These are phyloP conservation scores for Stenodema calcarata DNA, from an alignment of 2,888 invertebrate species.

Conservation along the genomic window DNA sequence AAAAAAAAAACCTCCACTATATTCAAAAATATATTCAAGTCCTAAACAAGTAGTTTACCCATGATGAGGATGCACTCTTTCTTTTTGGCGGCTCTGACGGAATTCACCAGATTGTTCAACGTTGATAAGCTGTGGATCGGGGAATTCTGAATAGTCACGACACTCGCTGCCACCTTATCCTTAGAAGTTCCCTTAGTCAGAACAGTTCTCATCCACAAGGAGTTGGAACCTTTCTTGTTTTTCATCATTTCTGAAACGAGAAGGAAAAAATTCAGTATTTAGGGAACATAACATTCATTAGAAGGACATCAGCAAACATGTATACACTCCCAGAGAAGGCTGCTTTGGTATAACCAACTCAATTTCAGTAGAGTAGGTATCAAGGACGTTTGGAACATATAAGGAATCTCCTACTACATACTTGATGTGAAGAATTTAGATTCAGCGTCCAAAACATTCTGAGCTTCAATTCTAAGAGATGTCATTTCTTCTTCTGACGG, in stretches of 20 bases:
- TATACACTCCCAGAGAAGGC: too few relatives aligned
- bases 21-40: neutral
- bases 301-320: too few relatives aligned
- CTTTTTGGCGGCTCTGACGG: slow-evolving; percentile 81
- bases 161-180: slow-evolving; percentile 86
- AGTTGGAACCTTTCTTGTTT: slow-evolving; percentile 65
- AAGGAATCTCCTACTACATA: slow-evolving; percentile 60
- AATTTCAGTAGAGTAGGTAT: too few relatives aligned
- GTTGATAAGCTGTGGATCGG: slow-evolving; percentile 79
- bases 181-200: slow-evolving; percentile 80
- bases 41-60: slow-evolving; percentile 59
- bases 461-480: slow-evolving; percentile 71
- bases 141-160: slow-evolving; percentile 80
- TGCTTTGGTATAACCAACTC: neutral
- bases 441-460: slow-evolving; percentile 71
- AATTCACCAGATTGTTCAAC: slow-evolving; percentile 73
- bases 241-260: slow-evolving; percentile 52
- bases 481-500: slow-evolving; percentile 66
- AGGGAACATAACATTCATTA: too few relatives aligned
- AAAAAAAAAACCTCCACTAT: too few relatives aligned
- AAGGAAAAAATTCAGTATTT: neutral
- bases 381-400: too few relatives aligned
- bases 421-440: slow-evolving; percentile 70
- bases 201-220: slow-evolving; percentile 80
- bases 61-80: slow-evolving; percentile 66